Conservation (phyloP, 1,140 invertebrate species). For the Heliconius hermathena region DNA sequence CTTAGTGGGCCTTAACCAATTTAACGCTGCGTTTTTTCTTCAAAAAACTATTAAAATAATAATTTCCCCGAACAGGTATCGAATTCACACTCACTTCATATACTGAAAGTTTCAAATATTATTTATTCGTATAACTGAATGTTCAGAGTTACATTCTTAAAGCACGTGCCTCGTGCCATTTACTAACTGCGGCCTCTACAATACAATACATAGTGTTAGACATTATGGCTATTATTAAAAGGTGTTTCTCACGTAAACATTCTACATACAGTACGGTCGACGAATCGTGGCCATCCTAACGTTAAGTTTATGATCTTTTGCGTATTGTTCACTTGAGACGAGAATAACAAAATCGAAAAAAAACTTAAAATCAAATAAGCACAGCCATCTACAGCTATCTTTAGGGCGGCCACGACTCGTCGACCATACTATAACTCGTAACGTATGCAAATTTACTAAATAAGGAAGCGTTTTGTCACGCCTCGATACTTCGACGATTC, state of each 20-base stretch:
- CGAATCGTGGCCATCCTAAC: too few species aligned
- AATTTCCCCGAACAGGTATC: not conserved
- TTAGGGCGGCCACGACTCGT: not conserved
- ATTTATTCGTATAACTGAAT: not conserved
- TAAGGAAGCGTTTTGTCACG: constrained; percentile 52
- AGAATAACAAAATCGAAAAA: too few species aligned
- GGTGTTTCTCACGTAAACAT: constrained; percentile 21
- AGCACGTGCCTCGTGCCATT: not conserved
- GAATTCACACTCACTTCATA: too few species aligned
- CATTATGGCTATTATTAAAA: constrained; percentile 14
- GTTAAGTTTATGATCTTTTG: too few species aligned
- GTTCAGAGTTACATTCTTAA: not conserved
- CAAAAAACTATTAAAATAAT: not conserved
- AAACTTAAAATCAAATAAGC: too few species aligned
- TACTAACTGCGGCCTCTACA: not conserved
- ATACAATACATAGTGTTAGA: not conserved
- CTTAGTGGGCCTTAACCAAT: too few species aligned
- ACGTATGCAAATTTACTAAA: constrained; percentile 44
- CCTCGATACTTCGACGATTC: constrained; percentile 36
- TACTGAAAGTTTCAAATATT: not conserved
- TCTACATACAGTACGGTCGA: not conserved
- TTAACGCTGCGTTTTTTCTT: too few species aligned
- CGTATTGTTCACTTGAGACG: too few species aligned
- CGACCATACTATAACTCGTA: not conserved
- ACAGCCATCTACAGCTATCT: too few species aligned